A percentile compares a stretch with the other conserved stretches of the same genome.
Conservation (phyloP, 2,888 invertebrate species). For the Cantharis flavilabris region DNA sequence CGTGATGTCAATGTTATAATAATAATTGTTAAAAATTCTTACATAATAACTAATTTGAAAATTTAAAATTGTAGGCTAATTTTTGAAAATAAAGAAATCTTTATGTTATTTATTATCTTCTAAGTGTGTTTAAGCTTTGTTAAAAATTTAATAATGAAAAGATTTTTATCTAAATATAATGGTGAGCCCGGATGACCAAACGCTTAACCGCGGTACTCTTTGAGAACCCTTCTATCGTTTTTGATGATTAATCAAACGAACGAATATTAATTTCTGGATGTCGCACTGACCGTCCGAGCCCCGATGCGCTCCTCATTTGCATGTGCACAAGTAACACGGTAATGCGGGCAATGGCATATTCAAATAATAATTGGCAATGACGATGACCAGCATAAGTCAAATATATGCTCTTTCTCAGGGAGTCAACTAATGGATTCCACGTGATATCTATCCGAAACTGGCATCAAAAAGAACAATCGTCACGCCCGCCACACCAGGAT, state of each 20-base stretch:
- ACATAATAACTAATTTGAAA: not conserved
- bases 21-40: not conserved
- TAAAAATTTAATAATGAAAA: not conserved
- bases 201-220: not conserved
- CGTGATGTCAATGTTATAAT: not conserved
- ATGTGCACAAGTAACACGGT: constrained; percentile 46
- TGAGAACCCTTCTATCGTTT: constrained; percentile 21
- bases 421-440: constrained; percentile 44
- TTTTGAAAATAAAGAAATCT: not conserved
- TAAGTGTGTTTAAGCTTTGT: not conserved
- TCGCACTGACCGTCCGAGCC: constrained; percentile 46
- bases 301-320: constrained; percentile 48
- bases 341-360: constrained; percentile 48
- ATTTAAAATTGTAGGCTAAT: not conserved
- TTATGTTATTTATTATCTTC: not conserved
- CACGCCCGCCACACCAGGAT: constrained; percentile 12
- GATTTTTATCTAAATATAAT: not conserved
- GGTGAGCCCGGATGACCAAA: constrained; percentile 11
- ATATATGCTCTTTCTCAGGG: constrained; percentile 37
- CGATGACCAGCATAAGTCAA: constrained; percentile 52
- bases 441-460: constrained; percentile 32
- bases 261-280: constrained; percentile 48
- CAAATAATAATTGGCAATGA: constrained; percentile 49
- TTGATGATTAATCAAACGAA: constrained; percentile 48
- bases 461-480: constrained; percentile 10